Evolutionary conservation across 2,113 vertebrate genomes (phyloP).

Genomic region (Tursiops truncatus): DNA sequence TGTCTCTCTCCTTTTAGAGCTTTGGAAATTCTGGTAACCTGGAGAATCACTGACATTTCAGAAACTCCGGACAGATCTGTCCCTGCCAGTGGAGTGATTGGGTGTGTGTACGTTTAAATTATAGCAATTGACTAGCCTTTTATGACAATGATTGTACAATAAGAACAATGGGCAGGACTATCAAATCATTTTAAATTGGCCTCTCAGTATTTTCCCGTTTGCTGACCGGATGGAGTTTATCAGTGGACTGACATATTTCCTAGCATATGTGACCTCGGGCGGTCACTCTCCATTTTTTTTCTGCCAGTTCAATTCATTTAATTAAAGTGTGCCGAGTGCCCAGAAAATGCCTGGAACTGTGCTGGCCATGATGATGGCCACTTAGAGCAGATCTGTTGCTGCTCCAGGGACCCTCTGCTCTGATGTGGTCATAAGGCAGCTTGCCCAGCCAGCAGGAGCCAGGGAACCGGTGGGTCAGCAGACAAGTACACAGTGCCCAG

Average conservation of each 20-base stretch:
- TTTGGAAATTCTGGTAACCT: conserved; percentile 18
- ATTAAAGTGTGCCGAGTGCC: conserved; percentile 61
- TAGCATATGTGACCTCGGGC: conserved; percentile 75
- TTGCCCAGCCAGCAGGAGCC: background rate
- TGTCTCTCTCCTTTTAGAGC: background rate
- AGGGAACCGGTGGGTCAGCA: background rate
- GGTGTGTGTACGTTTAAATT: conserved; percentile 36
- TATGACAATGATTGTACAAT: conserved; percentile 54
- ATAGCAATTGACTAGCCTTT: conserved; percentile 32
- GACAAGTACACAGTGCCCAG: background rate
- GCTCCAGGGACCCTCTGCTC: background rate
- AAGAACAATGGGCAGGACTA: conserved; percentile 56
- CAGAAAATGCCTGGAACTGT: conserved; percentile 67
- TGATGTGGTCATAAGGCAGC: background rate
- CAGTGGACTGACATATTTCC: conserved; percentile 78
- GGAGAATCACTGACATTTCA: conserved; percentile 25
- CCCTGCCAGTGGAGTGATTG: background rate
- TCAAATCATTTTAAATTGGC: conserved; percentile 66
- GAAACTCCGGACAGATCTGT: conserved; percentile 16
- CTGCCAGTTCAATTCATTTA: conserved; percentile 72
- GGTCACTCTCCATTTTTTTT: conserved; percentile 56
- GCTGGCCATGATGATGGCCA: background rate
- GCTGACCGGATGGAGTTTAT: conserved; percentile 69
- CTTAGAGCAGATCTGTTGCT: background rate
- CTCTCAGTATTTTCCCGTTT: conserved; percentile 61